Conservation (phyloP, 2,113 vertebrate species). For the Spermophilus dauricus region DNA sequence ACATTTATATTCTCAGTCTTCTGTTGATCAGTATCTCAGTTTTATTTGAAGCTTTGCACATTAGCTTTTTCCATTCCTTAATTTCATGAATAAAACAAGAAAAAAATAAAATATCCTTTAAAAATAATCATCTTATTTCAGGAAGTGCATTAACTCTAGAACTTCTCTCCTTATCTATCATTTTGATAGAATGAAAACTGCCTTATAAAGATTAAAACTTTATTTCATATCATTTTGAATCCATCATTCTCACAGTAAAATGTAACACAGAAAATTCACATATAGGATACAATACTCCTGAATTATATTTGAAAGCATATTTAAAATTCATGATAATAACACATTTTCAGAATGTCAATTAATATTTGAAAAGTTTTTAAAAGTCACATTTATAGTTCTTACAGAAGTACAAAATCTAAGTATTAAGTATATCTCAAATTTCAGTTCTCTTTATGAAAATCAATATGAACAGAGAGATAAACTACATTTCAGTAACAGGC, state of each 20-base stretch:
- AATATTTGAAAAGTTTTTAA: slow-evolving; percentile 55
- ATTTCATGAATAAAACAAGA: background rate
- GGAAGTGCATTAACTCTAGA: background rate
- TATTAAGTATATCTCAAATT: slow-evolving; percentile 63
- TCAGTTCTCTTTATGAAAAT: slow-evolving; percentile 75
- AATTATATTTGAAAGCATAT: slow-evolving; percentile 50
- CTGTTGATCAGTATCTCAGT: background rate
- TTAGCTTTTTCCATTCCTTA: background rate
- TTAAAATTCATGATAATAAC: slow-evolving; percentile 34
- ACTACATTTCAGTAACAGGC: background rate
- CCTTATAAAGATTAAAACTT: slow-evolving; percentile 40
- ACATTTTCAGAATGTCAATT: slow-evolving; percentile 62
- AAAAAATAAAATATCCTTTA: slow-evolving; percentile 14
- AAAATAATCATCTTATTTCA: background rate
- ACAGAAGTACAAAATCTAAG: slow-evolving; percentile 39
- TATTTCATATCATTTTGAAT: slow-evolving; percentile 8
- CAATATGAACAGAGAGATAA: slow-evolving; percentile 59
- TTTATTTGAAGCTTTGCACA: background rate
- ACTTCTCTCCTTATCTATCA: background rate
- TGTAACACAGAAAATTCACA: background rate
- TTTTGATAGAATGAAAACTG: slow-evolving; percentile 8
- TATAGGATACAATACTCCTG: slow-evolving; percentile 4
- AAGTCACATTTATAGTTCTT: slow-evolving; percentile 28
- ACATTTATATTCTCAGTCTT: background rate
- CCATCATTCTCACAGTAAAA: slow-evolving; percentile 37